Evolutionary conservation across 2,113 vertebrate species (phyloP).

Genomic region (Callaeas wilsoni): DNA sequence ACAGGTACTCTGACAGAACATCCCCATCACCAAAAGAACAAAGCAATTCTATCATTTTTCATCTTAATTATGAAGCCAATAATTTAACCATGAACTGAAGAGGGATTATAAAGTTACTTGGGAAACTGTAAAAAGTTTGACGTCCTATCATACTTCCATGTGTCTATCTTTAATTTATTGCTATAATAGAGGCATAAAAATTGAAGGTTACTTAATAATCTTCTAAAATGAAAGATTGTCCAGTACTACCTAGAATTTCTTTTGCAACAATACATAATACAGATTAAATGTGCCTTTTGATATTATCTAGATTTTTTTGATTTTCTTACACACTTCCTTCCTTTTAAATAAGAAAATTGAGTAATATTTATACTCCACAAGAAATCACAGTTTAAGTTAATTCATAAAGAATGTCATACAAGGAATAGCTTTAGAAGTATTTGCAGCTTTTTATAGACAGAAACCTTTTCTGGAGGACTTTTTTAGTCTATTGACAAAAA

Average conservation of each 20-base stretch:
- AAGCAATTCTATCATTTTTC: not conserved
- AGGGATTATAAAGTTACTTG: not conserved
- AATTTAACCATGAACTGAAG: not conserved
- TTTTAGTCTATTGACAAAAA: not conserved
- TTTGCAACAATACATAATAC: not conserved
- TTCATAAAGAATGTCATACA: not conserved
- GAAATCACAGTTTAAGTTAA: not conserved
- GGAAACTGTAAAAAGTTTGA: not conserved
- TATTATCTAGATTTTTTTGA: not conserved
- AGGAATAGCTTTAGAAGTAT: not conserved
- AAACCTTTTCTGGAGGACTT: not conserved
- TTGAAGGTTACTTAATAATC: not conserved
- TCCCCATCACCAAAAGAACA: not conserved
- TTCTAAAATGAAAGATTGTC: not conserved
- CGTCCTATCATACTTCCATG: not conserved
- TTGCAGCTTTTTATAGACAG: not conserved
- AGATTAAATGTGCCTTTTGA: not conserved
- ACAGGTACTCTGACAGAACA: not conserved
- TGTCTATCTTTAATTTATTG: not conserved
- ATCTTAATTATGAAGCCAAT: not conserved
- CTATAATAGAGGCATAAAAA: not conserved
- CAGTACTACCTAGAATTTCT: not conserved
- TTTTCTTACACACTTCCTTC: not conserved
- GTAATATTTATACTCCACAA: not conserved
- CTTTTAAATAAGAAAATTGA: not conserved